These are phyloP conservation scores for Ichneumoninae sp. DNA, from an alignment of 2,888 invertebrate genomes.

Conservation along the genomic window DNA sequence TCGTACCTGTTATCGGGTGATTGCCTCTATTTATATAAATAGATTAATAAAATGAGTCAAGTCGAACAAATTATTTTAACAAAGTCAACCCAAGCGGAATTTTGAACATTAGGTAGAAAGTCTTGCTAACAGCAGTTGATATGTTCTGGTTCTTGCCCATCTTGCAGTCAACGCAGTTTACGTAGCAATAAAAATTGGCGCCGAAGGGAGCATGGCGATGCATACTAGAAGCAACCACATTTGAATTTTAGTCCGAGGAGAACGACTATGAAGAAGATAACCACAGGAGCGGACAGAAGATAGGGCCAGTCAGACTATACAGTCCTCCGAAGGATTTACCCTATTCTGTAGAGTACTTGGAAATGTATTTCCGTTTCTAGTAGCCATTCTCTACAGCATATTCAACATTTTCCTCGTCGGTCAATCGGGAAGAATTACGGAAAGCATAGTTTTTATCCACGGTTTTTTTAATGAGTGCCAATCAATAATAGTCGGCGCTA, in stretches of 20 bases:
- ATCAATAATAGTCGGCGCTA: not conserved
- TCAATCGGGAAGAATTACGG: not conserved
- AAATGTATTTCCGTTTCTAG: constrained; percentile 79
- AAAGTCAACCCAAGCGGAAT: not conserved
- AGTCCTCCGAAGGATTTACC: constrained; percentile 91
- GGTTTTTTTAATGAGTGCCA: not conserved
- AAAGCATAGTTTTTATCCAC: not conserved
- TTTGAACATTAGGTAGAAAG: not conserved
- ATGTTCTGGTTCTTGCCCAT: constrained; percentile 94
- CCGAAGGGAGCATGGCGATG: constrained; percentile 90
- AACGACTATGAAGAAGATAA: constrained; percentile 92
- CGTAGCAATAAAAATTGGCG: constrained; percentile 98
- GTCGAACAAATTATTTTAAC: constrained; percentile 8
- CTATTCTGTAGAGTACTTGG: constrained; percentile 89
- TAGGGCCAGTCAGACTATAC: constrained; percentile 97
- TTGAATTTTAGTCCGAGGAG: constrained; percentile 95
- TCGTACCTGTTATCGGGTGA: too few relatives aligned
- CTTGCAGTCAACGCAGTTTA: constrained; percentile 97
- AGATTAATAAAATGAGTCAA: too few relatives aligned
- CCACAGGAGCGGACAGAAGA: constrained; percentile 95
- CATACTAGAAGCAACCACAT: constrained; percentile 97
- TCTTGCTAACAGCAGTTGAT: constrained; percentile 86
- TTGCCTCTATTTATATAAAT: too few relatives aligned
- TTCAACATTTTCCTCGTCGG: not conserved
- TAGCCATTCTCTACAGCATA: not conserved